Percentiles rank a stretch among this genome's conserved stretches.
Conservation (phyloP, 1,140 invertebrate genomes). For the Tetramorium simillimum region DNA sequence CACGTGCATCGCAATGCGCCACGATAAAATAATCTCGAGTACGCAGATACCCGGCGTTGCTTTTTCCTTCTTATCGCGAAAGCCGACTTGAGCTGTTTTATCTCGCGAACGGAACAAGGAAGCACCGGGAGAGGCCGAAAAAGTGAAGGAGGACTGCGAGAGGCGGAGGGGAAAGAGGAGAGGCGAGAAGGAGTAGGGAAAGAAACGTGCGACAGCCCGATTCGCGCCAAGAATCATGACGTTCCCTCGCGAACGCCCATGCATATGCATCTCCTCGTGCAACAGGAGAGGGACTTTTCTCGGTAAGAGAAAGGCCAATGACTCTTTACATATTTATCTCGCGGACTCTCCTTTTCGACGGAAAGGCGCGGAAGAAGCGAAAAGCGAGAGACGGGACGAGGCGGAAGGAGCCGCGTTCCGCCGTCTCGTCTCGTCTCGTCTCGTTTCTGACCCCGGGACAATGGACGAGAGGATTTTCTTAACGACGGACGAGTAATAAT, state of each 20-base stretch:
- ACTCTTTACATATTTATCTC: slow-evolving; percentile 56
- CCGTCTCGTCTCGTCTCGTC: slow-evolving; percentile 45
- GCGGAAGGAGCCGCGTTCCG: slow-evolving; percentile 23
- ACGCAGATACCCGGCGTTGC: slow-evolving; percentile 52
- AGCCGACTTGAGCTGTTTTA: slow-evolving; percentile 51
- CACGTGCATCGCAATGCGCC: slow-evolving; percentile 49
- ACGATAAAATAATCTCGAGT: slow-evolving; percentile 59
- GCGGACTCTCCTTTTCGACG: slow-evolving; percentile 30
- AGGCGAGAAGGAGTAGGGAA: slow-evolving; percentile 9
- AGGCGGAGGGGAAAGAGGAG: neutral
- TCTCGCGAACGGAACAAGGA: slow-evolving; percentile 42
- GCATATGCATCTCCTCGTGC: slow-evolving; percentile 63
- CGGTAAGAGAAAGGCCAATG: slow-evolving; percentile 56
- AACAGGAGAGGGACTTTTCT: slow-evolving; percentile 49
- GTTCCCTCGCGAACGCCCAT: slow-evolving; percentile 35
- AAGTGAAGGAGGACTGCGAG: neutral
- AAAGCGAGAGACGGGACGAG: neutral
- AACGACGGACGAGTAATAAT: slow-evolving; percentile 58
- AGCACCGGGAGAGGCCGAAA: neutral
- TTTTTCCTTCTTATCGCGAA: slow-evolving; percentile 48
- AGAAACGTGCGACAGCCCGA: slow-evolving; percentile 52
- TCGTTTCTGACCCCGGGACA: slow-evolving; percentile 69
- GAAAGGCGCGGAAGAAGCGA: neutral
- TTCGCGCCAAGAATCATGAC: slow-evolving; percentile 55
- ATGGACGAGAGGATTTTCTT: slow-evolving; percentile 74